A percentile compares a stretch with the other conserved stretches of the same genome.
These are phyloP conservation scores for Azorinus chamasolen DNA, from an alignment of 2,888 invertebrate species.

Conservation along the genomic window DNA sequence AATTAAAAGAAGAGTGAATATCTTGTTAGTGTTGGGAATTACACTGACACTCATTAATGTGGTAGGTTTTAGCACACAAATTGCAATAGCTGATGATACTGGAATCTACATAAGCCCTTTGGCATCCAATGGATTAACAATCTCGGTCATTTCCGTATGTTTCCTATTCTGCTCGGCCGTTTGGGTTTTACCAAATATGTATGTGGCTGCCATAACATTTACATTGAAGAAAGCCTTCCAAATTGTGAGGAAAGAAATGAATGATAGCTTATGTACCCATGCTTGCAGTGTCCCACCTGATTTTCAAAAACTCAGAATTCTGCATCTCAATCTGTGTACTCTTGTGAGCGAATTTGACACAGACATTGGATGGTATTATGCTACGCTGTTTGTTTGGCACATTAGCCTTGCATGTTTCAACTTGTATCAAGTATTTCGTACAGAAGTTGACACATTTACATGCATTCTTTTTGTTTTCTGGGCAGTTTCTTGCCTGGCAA, in stretches of 20 bases:
- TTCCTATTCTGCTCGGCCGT: no score
- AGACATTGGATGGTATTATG: slow-evolving; percentile 14
- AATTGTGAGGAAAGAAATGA: neutral
- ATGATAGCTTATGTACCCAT: neutral
- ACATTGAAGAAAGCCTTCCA: no score
- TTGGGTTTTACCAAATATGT: no score
- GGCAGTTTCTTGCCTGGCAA: neutral
- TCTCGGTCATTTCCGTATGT: no score
- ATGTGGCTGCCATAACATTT: no score
- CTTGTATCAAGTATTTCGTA: neutral
- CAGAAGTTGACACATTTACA: neutral
- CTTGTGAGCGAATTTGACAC: slow-evolving; percentile 1
- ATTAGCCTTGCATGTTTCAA: slow-evolving; percentile 8
- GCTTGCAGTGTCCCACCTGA: neutral
- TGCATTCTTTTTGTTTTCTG: neutral
- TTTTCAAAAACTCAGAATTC: neutral
- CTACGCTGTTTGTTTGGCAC: neutral
- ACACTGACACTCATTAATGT: slow-evolving; percentile 3
- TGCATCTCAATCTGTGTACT: slow-evolving; percentile 12
- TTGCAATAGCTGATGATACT: neutral
- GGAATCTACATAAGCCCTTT: no score
- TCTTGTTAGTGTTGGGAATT: neutral
- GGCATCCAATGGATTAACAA: no score
- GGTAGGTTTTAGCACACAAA: neutral
- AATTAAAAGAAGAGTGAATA: neutral